These are phyloP conservation scores for Odontothrips loti DNA, from an alignment of 2,888 invertebrate genomes.

Conservation along the genomic window DNA sequence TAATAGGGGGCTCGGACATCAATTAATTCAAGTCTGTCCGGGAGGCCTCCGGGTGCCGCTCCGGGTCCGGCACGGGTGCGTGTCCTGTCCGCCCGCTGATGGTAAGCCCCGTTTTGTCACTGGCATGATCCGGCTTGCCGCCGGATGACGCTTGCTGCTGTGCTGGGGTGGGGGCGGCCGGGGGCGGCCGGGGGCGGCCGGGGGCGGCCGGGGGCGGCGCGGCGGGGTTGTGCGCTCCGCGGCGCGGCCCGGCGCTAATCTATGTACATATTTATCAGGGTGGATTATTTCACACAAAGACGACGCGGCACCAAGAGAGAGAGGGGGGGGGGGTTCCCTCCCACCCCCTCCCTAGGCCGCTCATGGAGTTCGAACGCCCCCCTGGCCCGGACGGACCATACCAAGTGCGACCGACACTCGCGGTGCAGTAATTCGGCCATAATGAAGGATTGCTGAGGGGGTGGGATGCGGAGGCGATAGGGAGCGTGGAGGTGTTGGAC, in stretches of 20 bases:
- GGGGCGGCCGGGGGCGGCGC: not conserved
- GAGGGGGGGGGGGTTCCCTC: not conserved
- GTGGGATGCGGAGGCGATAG: not conserved
- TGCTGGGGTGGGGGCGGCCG: not conserved
- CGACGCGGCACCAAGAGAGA: not conserved
- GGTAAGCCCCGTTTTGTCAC: conserved; percentile 24
- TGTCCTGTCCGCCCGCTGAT: not conserved
- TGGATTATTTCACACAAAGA: conserved; percentile 26
- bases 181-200: too few relatives aligned
- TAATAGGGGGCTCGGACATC: too few relatives aligned
- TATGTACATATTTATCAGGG: conserved; percentile 26
- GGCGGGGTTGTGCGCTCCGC: not conserved
- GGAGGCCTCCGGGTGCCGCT: too few relatives aligned
- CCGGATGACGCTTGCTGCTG: not conserved
- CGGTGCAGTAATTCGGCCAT: not conserved
- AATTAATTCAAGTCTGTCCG: too few relatives aligned
- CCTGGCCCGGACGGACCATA: too few relatives aligned
- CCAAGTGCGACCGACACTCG: too few relatives aligned
- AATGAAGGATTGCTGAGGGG: not conserved
- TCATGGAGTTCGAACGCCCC: too few relatives aligned
- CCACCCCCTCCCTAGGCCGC: too few relatives aligned
- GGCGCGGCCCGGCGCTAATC: not conserved
- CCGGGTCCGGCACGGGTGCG: not conserved
- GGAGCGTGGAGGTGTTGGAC: not conserved
- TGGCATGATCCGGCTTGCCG: conserved; percentile 15